Percentiles rank a stretch among this genome's conserved stretches.
phyloP scores from a whole-genome alignment of 2,888 invertebrate species.

The Acleris holmiana region DNA sequence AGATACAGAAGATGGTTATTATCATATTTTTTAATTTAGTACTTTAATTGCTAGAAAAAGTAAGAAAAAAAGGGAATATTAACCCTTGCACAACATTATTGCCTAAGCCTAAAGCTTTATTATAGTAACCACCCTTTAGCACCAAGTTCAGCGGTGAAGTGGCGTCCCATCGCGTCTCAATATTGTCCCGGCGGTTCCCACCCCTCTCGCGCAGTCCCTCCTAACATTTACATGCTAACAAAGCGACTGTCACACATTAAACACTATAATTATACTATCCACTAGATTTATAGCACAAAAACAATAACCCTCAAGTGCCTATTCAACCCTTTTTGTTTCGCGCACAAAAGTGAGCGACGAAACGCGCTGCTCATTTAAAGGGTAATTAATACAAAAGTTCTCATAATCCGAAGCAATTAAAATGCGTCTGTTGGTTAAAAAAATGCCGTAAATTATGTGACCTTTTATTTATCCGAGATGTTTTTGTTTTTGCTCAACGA shows the following conservation, averaged over 20 bases:
- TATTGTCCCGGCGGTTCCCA: slow-evolving; percentile 72
- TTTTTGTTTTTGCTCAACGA: not conserved
- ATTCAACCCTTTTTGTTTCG: slow-evolving; percentile 72
- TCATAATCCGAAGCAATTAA: slow-evolving; percentile 76
- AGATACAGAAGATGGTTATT: too few relatives aligned
- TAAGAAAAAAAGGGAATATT: too few relatives aligned
- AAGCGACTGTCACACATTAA: slow-evolving; percentile 80
- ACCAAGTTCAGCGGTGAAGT: slow-evolving; percentile 59
- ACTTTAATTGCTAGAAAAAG: too few relatives aligned
- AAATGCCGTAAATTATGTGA: slow-evolving; percentile 59
- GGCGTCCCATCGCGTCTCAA: slow-evolving; percentile 72
- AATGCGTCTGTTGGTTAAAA: slow-evolving; percentile 53
- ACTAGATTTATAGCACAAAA: slow-evolving; percentile 80
- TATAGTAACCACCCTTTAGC: slow-evolving; percentile 36
- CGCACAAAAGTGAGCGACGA: slow-evolving; percentile 55
- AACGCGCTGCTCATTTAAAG: slow-evolving; percentile 73
- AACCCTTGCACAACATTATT: not conserved
- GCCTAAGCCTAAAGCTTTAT: not conserved
- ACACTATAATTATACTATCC: slow-evolving; percentile 77
- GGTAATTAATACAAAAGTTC: slow-evolving; percentile 80
- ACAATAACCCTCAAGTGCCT: slow-evolving; percentile 67
- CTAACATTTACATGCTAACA: slow-evolving; percentile 77
- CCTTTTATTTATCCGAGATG: slow-evolving; percentile 49
- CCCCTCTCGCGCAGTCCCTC: slow-evolving; percentile 65
- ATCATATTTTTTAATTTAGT: too few relatives aligned